Evolutionary conservation across 2,888 invertebrate species (phyloP).

Genomic region (Thecocarcelia acutangulata): DNA sequence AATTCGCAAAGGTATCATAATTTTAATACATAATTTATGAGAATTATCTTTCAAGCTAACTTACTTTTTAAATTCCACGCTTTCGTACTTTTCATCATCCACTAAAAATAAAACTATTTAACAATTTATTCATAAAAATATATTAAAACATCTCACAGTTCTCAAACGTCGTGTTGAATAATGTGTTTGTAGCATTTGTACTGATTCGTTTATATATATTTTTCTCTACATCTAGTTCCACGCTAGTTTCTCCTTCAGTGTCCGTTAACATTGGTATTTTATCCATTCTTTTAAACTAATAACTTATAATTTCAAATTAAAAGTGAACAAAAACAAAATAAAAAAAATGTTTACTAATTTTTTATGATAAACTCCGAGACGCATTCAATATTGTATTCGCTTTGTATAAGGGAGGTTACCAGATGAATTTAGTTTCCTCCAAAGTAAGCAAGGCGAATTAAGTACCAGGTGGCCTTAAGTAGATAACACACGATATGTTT

Average conservation of each 20-base stretch:
- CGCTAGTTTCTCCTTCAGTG: conserved; percentile 70
- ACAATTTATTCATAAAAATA: background rate
- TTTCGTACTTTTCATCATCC: conserved; percentile 49
- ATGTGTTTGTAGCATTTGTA: conserved; percentile 68
- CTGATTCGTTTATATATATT: conserved; percentile 9
- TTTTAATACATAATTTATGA: too few relatives aligned
- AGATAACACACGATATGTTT: too few relatives aligned
- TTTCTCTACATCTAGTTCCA: conserved; percentile 63
- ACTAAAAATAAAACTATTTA: conserved; percentile 21
- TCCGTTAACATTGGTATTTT: conserved; percentile 63
- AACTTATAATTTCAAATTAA: background rate
- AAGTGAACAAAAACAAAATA: background rate
- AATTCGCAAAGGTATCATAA: background rate
- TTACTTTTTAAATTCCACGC: conserved; percentile 70
- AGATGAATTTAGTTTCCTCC: too few relatives aligned
- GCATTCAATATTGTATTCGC: too few relatives aligned
- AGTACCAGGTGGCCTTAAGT: too few relatives aligned
- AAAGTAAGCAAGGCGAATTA: too few relatives aligned
- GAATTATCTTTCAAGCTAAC: background rate
- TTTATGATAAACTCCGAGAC: too few relatives aligned
- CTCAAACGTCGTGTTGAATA: conserved; percentile 73
- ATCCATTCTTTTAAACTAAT: conserved; percentile 19
- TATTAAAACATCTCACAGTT: conserved; percentile 67
- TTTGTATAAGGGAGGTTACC: too few relatives aligned
- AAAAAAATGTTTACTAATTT: background rate